Percentiles rank a stretch among this genome's conserved stretches.
These are phyloP conservation scores for Melanotaenia trifasciata DNA, from an alignment of 2,797 vertebrate genomes.

Conservation along the genomic window DNA sequence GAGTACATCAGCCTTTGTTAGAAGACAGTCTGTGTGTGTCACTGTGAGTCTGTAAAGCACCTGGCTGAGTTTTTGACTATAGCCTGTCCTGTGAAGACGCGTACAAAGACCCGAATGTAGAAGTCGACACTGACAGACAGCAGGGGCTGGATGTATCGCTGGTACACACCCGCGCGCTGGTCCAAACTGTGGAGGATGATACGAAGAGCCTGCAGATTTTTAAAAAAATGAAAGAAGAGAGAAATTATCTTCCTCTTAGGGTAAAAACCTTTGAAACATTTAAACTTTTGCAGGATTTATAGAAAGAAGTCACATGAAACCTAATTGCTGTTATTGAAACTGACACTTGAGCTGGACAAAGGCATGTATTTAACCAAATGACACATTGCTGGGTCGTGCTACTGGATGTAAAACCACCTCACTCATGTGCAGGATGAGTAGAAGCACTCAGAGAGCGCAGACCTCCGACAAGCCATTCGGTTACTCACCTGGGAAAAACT, in stretches of 20 bases:
- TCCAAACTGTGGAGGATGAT: slow-evolving; percentile 93
- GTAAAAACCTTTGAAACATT: neutral
- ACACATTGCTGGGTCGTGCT: neutral
- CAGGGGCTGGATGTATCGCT: slow-evolving; percentile 89
- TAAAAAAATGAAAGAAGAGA: neutral
- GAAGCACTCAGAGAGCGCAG: too few relatives aligned
- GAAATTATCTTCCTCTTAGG: neutral
- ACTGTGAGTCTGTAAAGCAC: slow-evolving; percentile 60
- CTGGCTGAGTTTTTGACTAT: slow-evolving; percentile 92
- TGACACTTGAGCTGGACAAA: neutral
- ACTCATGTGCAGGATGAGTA: too few relatives aligned
- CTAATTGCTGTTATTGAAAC: neutral
- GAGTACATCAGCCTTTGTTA: slow-evolving; percentile 21
- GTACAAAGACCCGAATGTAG: slow-evolving; percentile 91
- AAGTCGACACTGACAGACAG: slow-evolving; percentile 92
- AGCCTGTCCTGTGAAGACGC: slow-evolving; percentile 89
- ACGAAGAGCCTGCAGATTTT: slow-evolving; percentile 85
- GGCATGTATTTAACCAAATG: neutral
- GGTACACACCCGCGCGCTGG: slow-evolving; percentile 89
- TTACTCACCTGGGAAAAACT: too few relatives aligned
- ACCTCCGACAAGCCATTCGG: too few relatives aligned
- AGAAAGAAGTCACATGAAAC: neutral
- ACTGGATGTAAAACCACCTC: too few relatives aligned
- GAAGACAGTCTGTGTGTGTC: neutral
- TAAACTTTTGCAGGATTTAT: neutral